These are phyloP conservation scores for Indicator maculatus DNA, from an alignment of 2,113 vertebrate species.

Conservation along the genomic window DNA sequence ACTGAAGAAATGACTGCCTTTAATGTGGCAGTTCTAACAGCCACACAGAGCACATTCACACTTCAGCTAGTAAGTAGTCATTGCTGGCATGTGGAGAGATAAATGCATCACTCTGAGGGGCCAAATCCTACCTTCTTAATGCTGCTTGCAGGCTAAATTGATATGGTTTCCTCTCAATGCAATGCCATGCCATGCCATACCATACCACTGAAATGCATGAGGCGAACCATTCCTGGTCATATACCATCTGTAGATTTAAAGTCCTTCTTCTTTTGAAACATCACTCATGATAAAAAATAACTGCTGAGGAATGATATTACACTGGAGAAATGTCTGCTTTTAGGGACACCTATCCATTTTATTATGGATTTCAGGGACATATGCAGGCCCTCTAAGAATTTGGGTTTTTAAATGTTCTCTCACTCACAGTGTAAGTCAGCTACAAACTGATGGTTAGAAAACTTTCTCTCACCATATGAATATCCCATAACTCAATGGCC, in stretches of 20 bases:
- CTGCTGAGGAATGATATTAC: neutral
- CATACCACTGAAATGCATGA: neutral
- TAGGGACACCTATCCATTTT: neutral
- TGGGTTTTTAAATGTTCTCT: neutral
- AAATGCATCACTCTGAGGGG: neutral
- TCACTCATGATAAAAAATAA: neutral
- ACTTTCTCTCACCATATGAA: neutral
- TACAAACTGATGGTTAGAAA: neutral
- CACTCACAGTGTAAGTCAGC: neutral
- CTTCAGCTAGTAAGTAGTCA: neutral
- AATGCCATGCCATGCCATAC: neutral
- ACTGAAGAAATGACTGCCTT: neutral
- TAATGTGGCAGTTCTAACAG: neutral
- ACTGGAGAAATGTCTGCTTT: neutral
- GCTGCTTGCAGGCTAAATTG: neutral
- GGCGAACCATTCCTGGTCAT: neutral
- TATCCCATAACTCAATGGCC: neutral
- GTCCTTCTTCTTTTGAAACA: neutral
- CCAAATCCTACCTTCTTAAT: neutral
- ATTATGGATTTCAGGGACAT: neutral
- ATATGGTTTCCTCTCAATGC: neutral
- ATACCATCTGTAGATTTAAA: neutral
- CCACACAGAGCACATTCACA: neutral
- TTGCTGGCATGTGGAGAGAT: rapidly evolving
- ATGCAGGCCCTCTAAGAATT: neutral